These are phyloP conservation scores for Oryctes rhinoceros DNA, from an alignment of 1,140 invertebrate genomes.

Conservation along the genomic window DNA sequence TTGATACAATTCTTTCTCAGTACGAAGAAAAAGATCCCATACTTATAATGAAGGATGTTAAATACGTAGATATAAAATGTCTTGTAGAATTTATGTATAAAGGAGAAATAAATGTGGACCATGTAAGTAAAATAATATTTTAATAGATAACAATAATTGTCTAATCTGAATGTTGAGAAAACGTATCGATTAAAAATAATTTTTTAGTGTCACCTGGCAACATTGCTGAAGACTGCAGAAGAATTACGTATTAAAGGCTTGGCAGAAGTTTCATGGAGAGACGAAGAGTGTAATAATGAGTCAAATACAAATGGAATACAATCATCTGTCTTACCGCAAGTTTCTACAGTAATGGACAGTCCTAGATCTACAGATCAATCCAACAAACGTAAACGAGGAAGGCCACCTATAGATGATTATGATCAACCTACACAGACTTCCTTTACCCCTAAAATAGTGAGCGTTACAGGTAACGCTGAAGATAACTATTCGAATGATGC, in stretches of 20 bases:
- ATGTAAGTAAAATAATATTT: conserved; percentile 70
- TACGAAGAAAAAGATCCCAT: conserved; percentile 89
- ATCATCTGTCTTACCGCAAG: conserved; percentile 60
- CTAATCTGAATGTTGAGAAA: not conserved
- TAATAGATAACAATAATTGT: not conserved
- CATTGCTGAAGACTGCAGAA: conserved; percentile 89
- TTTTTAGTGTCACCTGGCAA: conserved; percentile 79
- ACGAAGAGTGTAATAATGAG: conserved; percentile 64
- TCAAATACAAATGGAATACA: conserved; percentile 63
- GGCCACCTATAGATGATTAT: conserved; percentile 72
- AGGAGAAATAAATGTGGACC: conserved; percentile 94
- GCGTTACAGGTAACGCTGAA: conserved; percentile 64
- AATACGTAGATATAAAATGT: conserved; percentile 83
- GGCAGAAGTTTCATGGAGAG: conserved; percentile 85
- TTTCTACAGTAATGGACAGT: conserved; percentile 59
- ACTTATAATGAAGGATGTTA: conserved; percentile 85
- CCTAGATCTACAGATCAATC: conserved; percentile 58
- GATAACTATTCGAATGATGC: conserved; percentile 59
- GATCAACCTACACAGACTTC: conserved; percentile 54
- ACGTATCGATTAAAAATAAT: not conserved
- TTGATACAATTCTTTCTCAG: conserved; percentile 86
- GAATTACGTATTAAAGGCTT: conserved; percentile 90
- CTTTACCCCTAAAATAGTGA: conserved; percentile 66
- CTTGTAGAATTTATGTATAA: conserved; percentile 95
- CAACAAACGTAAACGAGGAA: conserved; percentile 65